These are phyloP conservation scores for Bombus impatiens DNA, from an alignment of 1,140 invertebrate genomes.

Conservation along the genomic window DNA sequence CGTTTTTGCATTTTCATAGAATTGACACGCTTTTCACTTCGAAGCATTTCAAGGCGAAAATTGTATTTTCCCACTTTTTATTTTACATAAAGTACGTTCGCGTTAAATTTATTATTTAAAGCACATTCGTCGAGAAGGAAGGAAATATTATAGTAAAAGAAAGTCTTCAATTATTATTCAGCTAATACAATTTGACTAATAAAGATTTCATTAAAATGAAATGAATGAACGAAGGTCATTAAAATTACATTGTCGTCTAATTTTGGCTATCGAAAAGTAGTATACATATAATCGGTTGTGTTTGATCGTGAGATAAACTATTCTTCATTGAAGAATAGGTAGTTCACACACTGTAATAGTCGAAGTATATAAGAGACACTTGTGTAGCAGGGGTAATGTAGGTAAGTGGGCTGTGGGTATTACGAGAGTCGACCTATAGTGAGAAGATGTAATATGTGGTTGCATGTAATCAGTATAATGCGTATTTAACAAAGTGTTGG, in stretches of 20 bases:
- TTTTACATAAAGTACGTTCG: not conserved
- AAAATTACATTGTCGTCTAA: not conserved
- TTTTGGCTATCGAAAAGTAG: constrained; percentile 4
- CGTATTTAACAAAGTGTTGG: not conserved
- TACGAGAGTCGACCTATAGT: constrained; percentile 70
- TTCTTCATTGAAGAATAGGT: constrained; percentile 39
- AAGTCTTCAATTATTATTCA: not conserved
- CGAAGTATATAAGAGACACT: constrained; percentile 4
- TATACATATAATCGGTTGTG: not conserved
- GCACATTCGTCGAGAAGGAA: not conserved
- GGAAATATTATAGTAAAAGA: not conserved
- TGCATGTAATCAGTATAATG: constrained; percentile 57
- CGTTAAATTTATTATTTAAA: not conserved
- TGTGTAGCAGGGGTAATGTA: constrained; percentile 74
- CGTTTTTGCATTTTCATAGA: not conserved
- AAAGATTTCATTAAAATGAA: not conserved
- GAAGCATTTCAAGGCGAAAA: no score
- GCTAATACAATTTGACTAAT: not conserved
- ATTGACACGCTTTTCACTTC: no score
- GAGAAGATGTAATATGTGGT: constrained; percentile 64
- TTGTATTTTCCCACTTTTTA: not conserved
- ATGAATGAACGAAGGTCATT: not conserved
- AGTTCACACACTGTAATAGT: constrained; percentile 36
- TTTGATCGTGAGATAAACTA: not conserved
- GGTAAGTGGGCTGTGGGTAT: constrained; percentile 81